Percentiles rank a stretch among this genome's conserved stretches.
Conservation (phyloP, 2,797 vertebrate genomes). For the Naso thynnoides region DNA sequence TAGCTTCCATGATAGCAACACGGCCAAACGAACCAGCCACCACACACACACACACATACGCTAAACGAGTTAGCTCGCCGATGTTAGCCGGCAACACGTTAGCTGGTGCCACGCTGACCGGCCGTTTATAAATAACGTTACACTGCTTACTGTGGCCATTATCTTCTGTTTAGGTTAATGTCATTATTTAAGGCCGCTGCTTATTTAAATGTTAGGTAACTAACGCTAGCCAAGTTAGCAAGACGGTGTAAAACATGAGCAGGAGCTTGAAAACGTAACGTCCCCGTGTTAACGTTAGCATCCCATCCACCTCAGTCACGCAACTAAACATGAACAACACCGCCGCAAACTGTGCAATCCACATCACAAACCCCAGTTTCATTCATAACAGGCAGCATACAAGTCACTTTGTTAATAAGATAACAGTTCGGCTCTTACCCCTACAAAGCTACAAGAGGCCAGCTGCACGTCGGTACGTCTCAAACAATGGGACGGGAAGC, state of each 20-base stretch:
- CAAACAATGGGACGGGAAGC: constrained; percentile 72
- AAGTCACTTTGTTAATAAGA: neutral
- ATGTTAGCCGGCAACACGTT: neutral
- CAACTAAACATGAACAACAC: constrained; percentile 2
- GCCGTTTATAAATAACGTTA: too few relatives aligned
- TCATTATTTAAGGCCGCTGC: neutral
- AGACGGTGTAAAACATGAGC: constrained; percentile 9
- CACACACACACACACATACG: constrained; percentile 16
- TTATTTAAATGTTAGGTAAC: neutral
- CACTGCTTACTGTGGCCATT: too few relatives aligned
- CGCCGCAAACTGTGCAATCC: neutral
- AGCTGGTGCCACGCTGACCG: constrained; percentile 9
- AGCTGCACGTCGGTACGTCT: constrained; percentile 53
- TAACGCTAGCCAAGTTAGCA: constrained; percentile 19
- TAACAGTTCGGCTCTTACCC: constrained; percentile 55
- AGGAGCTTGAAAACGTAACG: neutral
- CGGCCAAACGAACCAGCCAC: neutral
- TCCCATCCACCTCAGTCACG: constrained; percentile 24
- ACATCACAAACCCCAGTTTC: neutral
- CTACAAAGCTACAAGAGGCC: constrained; percentile 37
- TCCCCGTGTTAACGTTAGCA: too few relatives aligned
- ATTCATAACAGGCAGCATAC: neutral
- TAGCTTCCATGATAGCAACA: constrained; percentile 41
- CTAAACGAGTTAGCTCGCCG: neutral
- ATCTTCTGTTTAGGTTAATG: neutral